Base-by-base conservation (phyloP, 2,113 vertebrate species). In the Odontophorus gujanensis region DNA sequence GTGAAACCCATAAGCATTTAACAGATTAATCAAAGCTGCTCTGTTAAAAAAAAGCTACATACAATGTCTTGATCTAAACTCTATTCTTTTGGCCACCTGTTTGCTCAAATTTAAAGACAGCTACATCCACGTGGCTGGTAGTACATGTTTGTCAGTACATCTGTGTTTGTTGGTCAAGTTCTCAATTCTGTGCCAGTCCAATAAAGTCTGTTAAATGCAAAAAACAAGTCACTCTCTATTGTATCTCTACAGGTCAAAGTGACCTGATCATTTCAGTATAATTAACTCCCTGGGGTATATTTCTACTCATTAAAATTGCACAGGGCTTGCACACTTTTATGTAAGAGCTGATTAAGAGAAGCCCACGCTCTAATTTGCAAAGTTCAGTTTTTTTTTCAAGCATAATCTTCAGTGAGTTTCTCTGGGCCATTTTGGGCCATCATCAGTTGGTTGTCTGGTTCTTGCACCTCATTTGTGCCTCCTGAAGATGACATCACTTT, bases 1-100 rank as follows among this genome's bases (percentile, higher is more conserved):
- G 69, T 50, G 68, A 87, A 93, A 93, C 43, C 28, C 71, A 77
- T 63, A 67, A 92, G 32, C 68, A 92, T 87, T 82, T 78, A 85
- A 57, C 4, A 85, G 68, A 77, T 71, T n/a, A 71, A 87, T 71
- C 58, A 76, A 67, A 78, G 68, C 28, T 77, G 91, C 45, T 17
- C 43, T 50, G 4, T 43, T 53, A 30, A 17, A 30, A 53, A 53
- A 53, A 53, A 53, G 15, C 26, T 30, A 30, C 24, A 76, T 62
- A 47, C 28, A 47, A 43, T 1, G 12, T 72, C 75, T 87, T 74
- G 45, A 87, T 67, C 67, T 82, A 32, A 20, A 0, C 42, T 57
- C 65, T 47, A 32, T 24, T 66, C 28, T 76, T 72, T 13, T 20
- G 78, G 43, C 47, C 62, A 76, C 73, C 66, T 90, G 81, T 57